These are phyloP conservation scores for Otus sunia DNA, from an alignment of 2,113 vertebrate species.

Conservation along the genomic window DNA sequence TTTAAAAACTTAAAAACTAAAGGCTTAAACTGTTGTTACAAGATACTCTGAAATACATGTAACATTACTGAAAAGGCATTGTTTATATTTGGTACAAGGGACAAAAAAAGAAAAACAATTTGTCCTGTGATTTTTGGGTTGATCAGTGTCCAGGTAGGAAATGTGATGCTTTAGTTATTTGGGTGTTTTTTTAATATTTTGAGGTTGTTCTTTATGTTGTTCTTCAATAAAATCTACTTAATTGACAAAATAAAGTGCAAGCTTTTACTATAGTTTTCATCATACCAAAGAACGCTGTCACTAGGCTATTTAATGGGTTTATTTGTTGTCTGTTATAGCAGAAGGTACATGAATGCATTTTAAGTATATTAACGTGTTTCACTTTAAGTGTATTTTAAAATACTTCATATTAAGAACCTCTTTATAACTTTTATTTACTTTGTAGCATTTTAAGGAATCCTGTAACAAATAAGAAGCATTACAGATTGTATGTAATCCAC, in stretches of 20 bases:
- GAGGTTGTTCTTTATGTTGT: not conserved
- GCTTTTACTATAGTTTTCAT: not conserved
- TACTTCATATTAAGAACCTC: not conserved
- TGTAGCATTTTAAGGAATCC: slow-evolving; percentile 92
- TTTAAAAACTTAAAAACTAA: not conserved
- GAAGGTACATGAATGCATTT: not conserved
- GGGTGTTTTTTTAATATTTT: not conserved
- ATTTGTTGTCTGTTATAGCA: not conserved
- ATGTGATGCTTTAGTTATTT: not conserved
- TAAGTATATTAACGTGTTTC: not conserved
- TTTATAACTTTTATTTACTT: slow-evolving; percentile 10
- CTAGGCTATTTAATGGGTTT: not conserved
- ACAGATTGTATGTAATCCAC: slow-evolving; percentile 93
- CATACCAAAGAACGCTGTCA: not conserved
- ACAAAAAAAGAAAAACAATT: not conserved
- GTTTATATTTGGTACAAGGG: not conserved
- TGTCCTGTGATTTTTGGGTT: not conserved
- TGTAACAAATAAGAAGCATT: slow-evolving; percentile 98
- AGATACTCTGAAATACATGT: not conserved
- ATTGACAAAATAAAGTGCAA: not conserved
- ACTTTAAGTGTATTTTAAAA: not conserved
- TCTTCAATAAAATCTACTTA: not conserved
- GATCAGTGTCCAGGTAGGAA: not conserved
- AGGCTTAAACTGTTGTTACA: not conserved
- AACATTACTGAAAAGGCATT: too few relatives aligned